These are phyloP conservation scores for Eupelmus urozonus DNA, from an alignment of 2,888 invertebrate species.

Conservation along the genomic window DNA sequence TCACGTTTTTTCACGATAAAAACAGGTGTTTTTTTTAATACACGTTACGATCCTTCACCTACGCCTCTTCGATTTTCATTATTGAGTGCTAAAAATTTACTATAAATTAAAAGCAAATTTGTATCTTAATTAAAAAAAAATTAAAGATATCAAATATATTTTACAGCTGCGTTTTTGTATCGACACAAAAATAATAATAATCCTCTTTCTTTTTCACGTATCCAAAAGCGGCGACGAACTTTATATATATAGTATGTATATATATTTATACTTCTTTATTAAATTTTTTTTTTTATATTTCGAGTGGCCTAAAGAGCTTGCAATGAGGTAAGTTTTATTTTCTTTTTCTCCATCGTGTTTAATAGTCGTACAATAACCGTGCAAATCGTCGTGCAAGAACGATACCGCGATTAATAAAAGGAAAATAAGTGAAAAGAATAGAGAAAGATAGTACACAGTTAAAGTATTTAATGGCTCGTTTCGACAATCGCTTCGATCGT, in stretches of 20 bases:
- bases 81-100: neutral
- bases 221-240: conserved; percentile 44
- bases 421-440: conserved; percentile 40
- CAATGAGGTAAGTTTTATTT: conserved; percentile 43
- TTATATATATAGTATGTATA: conserved; percentile 18
- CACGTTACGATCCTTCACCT: neutral
- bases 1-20: neutral
- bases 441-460: neutral
- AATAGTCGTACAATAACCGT: conserved; percentile 60
- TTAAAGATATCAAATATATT: neutral
- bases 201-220: neutral
- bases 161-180: neutral
- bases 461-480: conserved; percentile 14
- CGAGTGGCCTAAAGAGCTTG: conserved; percentile 53
- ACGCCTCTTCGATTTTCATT: neutral
- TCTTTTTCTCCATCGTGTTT: conserved; percentile 45
- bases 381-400: conserved; percentile 59
- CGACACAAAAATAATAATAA: neutral
- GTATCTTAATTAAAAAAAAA: conserved; percentile 4
- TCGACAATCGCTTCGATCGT: conserved; percentile 2
- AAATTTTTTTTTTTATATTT: conserved; percentile 28
- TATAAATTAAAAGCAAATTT: neutral
- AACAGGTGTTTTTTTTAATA: neutral
- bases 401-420: conserved; percentile 50
- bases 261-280: conserved; percentile 7